phyloP scores from a whole-genome alignment of 2,888 invertebrate species.

The Parasteatoda lunata region DNA sequence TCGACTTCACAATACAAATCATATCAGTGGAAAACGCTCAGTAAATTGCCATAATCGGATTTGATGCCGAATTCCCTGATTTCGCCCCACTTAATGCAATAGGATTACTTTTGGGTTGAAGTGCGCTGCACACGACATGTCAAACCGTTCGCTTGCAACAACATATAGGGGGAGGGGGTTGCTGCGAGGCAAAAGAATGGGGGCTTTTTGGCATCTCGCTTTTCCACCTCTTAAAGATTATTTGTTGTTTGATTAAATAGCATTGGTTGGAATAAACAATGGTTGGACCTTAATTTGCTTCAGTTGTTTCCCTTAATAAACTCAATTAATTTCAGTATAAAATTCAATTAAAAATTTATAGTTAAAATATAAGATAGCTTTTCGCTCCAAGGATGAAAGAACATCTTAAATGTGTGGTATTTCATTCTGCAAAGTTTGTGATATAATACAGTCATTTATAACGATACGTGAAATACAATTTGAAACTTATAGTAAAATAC shows the following conservation, averaged over 20 bases:
- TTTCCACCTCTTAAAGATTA: slow-evolving; percentile 60
- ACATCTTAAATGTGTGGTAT: too few relatives aligned
- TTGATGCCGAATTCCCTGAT: slow-evolving; percentile 64
- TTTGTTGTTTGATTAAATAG: slow-evolving; percentile 56
- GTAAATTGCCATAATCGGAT: slow-evolving; percentile 68
- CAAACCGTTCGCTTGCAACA: slow-evolving; percentile 18
- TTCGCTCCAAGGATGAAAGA: too few relatives aligned
- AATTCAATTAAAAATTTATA: too few relatives aligned
- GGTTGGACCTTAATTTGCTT: slow-evolving; percentile 21
- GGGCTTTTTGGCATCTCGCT: slow-evolving; percentile 18
- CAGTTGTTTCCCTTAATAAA: background rate
- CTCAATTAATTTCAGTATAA: too few relatives aligned
- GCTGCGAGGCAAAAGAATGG: too few relatives aligned
- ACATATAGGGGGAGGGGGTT: background rate
- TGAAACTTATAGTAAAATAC: too few relatives aligned
- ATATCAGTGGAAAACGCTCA: slow-evolving; percentile 67
- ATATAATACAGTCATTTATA: too few relatives aligned
- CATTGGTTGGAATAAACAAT: slow-evolving; percentile 7
- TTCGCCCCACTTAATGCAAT: slow-evolving; percentile 68
- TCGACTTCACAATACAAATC: slow-evolving; percentile 68
- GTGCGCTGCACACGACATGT: slow-evolving; percentile 42
- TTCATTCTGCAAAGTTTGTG: too few relatives aligned
- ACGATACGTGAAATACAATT: too few relatives aligned
- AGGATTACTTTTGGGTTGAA: slow-evolving; percentile 50
- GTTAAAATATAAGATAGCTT: too few relatives aligned